A percentile compares a stretch with the other conserved stretches of the same genome.
Evolutionary conservation across 2,797 vertebrate genomes (phyloP).

Genomic region (Smutsia gigantea): DNA sequence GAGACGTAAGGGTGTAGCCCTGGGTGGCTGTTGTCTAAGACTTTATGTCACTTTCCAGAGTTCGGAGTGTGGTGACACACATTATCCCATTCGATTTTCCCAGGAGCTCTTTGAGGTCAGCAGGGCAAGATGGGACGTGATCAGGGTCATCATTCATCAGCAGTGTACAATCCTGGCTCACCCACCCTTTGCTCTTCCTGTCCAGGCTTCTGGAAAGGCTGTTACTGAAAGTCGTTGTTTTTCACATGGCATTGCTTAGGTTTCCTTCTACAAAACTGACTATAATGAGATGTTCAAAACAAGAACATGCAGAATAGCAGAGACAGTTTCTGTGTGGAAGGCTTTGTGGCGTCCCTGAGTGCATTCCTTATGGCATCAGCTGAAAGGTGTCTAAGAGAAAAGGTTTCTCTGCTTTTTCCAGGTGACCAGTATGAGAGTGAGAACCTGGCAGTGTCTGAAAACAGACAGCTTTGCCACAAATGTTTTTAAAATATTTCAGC

Average conservation of each 20-base stretch:
- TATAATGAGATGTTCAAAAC: background rate
- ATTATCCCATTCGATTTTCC: accelerated
- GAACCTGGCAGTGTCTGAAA: background rate
- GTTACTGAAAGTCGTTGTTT: background rate
- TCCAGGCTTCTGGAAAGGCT: background rate
- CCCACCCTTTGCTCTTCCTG: background rate
- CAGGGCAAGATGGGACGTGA: background rate
- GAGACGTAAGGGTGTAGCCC: background rate
- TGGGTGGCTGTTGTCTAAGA: background rate
- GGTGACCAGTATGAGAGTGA: background rate
- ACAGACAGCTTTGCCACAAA: background rate
- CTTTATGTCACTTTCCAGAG: accelerated
- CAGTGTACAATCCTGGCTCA: background rate
- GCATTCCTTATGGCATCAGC: background rate
- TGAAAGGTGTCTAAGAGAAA: background rate
- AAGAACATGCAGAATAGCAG: background rate
- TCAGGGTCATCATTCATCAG: background rate
- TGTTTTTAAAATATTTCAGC: background rate
- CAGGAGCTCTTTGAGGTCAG: background rate
- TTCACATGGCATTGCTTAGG: background rate
- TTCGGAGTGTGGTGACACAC: background rate
- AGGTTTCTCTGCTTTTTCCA: background rate
- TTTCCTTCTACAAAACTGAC: background rate
- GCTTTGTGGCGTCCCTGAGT: background rate
- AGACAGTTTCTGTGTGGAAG: background rate